Percentiles rank a stretch among this genome's conserved stretches.
Evolutionary conservation across 2,113 vertebrate species (phyloP).

Genomic region (Dicerorhinus sumatrensis): DNA sequence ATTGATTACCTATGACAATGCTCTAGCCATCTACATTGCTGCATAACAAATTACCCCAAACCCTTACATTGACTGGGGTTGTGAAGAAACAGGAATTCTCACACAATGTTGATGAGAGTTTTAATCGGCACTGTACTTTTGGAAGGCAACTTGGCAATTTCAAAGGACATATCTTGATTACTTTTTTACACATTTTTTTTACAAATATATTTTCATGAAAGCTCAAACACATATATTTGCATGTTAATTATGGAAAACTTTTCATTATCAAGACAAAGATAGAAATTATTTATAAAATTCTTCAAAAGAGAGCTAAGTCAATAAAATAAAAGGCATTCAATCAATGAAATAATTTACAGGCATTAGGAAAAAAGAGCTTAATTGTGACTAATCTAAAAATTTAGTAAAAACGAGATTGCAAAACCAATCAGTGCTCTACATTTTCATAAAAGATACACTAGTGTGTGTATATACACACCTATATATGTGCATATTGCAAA

Average conservation of each 20-base stretch:
- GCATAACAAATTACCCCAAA: not conserved
- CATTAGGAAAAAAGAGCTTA: not conserved
- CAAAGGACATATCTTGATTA: not conserved
- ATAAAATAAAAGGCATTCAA: not conserved
- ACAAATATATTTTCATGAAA: not conserved
- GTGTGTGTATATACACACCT: not conserved
- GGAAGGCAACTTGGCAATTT: not conserved
- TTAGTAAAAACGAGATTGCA: not conserved
- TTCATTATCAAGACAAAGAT: not conserved
- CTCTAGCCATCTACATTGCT: too few species aligned
- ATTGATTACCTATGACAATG: too few species aligned
- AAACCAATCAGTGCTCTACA: not conserved
- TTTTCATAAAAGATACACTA: not conserved
- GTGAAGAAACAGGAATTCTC: not conserved
- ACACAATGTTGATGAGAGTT: not conserved
- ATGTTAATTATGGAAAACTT: not conserved
- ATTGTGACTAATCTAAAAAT: not conserved
- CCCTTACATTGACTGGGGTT: not conserved
- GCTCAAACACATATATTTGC: not conserved
- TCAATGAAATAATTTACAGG: not conserved
- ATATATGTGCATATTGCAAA: not conserved
- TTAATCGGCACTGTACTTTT: not conserved
- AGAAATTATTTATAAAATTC: not conserved
- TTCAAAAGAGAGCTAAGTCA: not conserved
- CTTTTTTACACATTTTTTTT: not conserved